Evolutionary conservation across 1,140 invertebrate genomes (phyloP).

Genomic region (fruit fly (Drosophila melanogaster)): DNA sequence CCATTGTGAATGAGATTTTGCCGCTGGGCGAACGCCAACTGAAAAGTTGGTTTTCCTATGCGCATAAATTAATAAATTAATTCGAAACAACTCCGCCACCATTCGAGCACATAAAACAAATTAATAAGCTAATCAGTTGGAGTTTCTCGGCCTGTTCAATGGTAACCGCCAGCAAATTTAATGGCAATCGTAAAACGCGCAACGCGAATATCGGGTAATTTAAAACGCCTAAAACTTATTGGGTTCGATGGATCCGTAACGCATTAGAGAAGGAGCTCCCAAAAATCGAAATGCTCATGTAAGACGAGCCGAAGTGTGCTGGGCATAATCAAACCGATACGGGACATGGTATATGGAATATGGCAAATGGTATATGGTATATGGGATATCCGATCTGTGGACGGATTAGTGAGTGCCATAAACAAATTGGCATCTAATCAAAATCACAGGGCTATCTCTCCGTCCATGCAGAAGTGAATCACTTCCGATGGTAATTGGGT

Average conservation of each 20-base stretch:
- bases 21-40: constrained; percentile 40
- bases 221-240: constrained; percentile 36
- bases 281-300: constrained; percentile 30
- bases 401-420: constrained; percentile 33
- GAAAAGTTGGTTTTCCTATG: constrained; percentile 21
- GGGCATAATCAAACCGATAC: constrained; percentile 34
- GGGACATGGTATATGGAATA: constrained; percentile 7
- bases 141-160: constrained; percentile 39
- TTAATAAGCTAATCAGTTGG: constrained; percentile 59
- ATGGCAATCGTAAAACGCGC: constrained; percentile 43
- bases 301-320: constrained; percentile 48
- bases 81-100: constrained; percentile 27
- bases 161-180: constrained; percentile 53
- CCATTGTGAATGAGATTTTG: constrained; percentile 51
- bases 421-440: constrained; percentile 55
- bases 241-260: constrained; percentile 34
- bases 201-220: constrained; percentile 43
- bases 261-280: constrained; percentile 37
- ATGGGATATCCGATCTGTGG: constrained; percentile 38
- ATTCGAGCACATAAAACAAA: constrained; percentile 51
- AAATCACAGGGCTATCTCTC: constrained; percentile 6
- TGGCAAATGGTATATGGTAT: too few relatives aligned
- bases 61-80: constrained; percentile 67
- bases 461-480: constrained; percentile 9
- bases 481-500: constrained; percentile 21